These are phyloP conservation scores for Pomatorhinus ruficollis DNA, from an alignment of 2,113 vertebrate species.

Conservation along the genomic window DNA sequence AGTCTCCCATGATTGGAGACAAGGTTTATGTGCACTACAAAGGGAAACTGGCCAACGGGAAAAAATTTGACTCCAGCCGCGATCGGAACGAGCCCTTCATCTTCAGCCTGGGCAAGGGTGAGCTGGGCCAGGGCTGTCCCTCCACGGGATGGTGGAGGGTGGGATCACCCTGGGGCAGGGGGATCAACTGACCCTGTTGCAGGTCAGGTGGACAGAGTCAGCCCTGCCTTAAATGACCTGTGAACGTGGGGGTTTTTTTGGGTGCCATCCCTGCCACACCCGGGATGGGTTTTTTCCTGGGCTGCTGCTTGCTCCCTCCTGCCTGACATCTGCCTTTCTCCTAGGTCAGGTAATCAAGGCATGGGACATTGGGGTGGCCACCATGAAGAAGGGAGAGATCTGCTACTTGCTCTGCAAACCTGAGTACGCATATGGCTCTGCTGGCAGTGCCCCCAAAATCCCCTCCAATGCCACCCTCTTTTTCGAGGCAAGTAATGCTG, in stretches of 20 bases:
- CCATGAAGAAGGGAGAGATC: slow-evolving; percentile 92
- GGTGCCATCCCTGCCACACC: neutral
- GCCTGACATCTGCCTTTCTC: slow-evolving; percentile 19
- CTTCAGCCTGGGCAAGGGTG: slow-evolving; percentile 91
- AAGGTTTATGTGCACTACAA: slow-evolving; percentile 94
- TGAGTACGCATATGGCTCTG: slow-evolving; percentile 87
- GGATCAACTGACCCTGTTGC: neutral
- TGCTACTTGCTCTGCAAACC: slow-evolving; percentile 89
- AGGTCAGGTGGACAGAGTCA: neutral
- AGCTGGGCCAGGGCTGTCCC: neutral
- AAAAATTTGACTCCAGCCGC: slow-evolving; percentile 91
- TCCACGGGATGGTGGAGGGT: rapidly evolving
- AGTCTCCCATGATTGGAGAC: slow-evolving; percentile 92
- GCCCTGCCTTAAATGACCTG: neutral
- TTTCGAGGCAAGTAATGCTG: slow-evolving; percentile 82
- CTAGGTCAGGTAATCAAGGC: slow-evolving; percentile 94
- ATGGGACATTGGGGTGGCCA: slow-evolving; percentile 90
- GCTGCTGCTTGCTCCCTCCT: neutral
- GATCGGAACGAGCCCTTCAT: slow-evolving; percentile 89
- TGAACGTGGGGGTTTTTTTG: rapidly evolving
- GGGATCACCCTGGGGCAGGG: neutral
- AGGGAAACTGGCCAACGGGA: slow-evolving; percentile 88
- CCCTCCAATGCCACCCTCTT: slow-evolving; percentile 88
- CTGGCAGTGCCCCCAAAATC: slow-evolving; percentile 90
- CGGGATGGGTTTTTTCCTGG: neutral